phyloP scores from a whole-genome alignment of 2,113 vertebrate genomes.

The Actinemys pallida region DNA sequence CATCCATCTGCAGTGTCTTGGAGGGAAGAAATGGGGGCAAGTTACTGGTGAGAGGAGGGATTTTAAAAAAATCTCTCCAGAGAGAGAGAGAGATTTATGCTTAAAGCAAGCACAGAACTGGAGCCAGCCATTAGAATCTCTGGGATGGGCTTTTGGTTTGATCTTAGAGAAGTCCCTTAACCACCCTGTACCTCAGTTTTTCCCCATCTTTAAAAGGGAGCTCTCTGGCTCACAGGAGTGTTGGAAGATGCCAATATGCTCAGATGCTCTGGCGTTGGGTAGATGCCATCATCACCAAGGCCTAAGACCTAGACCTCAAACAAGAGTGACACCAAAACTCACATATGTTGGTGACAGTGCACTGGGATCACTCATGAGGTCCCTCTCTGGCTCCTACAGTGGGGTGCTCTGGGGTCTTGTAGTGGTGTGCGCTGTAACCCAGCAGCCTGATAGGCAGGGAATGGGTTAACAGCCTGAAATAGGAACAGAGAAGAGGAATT shows the following conservation, averaged over 20 bases:
- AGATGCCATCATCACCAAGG: background rate
- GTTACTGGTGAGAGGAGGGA: background rate
- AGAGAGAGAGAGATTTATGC: background rate
- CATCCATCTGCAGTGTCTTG: conserved; percentile 21
- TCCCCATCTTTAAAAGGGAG: background rate
- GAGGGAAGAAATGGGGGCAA: background rate
- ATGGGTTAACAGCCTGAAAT: background rate
- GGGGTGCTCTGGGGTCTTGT: background rate
- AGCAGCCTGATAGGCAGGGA: background rate
- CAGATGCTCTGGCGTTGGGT: background rate
- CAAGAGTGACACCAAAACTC: background rate
- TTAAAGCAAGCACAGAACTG: background rate
- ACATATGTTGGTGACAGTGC: background rate
- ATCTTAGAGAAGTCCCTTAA: background rate
- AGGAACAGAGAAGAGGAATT: background rate
- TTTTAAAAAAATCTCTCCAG: background rate
- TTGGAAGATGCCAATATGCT: background rate
- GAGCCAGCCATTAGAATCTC: background rate
- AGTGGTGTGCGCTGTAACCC: background rate
- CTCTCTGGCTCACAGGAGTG: too few species aligned
- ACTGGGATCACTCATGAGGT: background rate
- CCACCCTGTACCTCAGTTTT: background rate
- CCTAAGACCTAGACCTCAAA: background rate
- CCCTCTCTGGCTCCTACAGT: background rate
- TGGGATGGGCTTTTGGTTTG: background rate